Conservation (phyloP, 2,888 invertebrate species). For the Gnatocerus cornutus region DNA sequence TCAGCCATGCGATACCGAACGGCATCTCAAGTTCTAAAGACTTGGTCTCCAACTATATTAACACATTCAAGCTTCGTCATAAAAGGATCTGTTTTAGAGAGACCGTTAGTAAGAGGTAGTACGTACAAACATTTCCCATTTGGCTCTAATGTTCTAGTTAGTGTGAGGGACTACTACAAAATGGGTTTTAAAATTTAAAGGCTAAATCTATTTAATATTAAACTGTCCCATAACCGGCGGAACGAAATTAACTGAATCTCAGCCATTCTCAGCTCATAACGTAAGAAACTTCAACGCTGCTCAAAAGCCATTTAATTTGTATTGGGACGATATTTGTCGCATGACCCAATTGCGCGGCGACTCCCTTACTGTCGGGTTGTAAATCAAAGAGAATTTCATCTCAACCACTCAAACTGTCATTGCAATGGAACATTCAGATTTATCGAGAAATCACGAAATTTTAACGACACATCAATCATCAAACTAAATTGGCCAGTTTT, state of each 20-base stretch:
- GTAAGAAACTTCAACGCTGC: neutral
- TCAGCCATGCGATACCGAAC: no score
- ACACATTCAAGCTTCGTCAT: slow-evolving; percentile 12
- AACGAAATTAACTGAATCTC: slow-evolving; percentile 11
- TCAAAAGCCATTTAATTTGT: slow-evolving; percentile 30
- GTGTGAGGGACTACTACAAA: slow-evolving; percentile 20
- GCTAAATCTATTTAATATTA: slow-evolving; percentile 32
- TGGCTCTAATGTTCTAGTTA: slow-evolving; percentile 27
- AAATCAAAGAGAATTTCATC: slow-evolving; percentile 35
- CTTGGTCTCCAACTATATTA: slow-evolving; percentile 16
- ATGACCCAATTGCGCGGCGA: slow-evolving; percentile 33
- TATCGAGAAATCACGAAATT: slow-evolving; percentile 36
- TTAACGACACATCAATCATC: slow-evolving; percentile 25
- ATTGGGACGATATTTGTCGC: slow-evolving; percentile 22
- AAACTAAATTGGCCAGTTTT: no score
- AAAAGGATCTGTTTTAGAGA: slow-evolving; percentile 15
- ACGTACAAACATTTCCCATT: slow-evolving; percentile 27
- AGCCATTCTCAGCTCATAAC: slow-evolving; percentile 7
- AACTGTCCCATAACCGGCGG: slow-evolving; percentile 6
- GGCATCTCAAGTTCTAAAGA: neutral
- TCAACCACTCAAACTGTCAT: slow-evolving; percentile 36
- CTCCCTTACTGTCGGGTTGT: slow-evolving; percentile 32
- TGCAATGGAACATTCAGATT: slow-evolving; percentile 29
- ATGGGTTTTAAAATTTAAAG: slow-evolving; percentile 33
- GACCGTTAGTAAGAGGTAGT: neutral